A percentile compares a stretch with the other conserved stretches of the same genome.
These are phyloP conservation scores for Meliscaeva auricollis DNA, from an alignment of 2,888 invertebrate genomes.

Conservation along the genomic window DNA sequence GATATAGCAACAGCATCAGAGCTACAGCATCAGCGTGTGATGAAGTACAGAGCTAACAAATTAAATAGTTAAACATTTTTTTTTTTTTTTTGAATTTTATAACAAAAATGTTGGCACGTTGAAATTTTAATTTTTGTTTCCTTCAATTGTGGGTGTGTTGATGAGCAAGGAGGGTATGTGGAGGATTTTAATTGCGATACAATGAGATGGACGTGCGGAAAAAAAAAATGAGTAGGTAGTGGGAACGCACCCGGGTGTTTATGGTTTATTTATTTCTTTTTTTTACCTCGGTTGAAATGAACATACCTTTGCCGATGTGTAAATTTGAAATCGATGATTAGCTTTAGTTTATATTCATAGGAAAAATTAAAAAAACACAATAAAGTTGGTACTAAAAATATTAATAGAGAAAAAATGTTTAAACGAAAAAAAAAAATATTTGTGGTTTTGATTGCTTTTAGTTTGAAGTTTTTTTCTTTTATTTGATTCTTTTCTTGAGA, in stretches of 20 bases:
- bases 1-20: not conserved
- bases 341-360: not conserved
- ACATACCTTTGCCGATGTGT: not conserved
- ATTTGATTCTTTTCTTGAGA: no score
- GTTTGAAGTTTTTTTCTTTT: no score
- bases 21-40: constrained; percentile 32
- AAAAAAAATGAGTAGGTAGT: not conserved
- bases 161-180: not conserved
- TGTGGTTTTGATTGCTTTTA: no score
- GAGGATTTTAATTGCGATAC: constrained; percentile 12
- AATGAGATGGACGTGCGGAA: constrained; percentile 24
- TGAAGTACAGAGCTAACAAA: constrained; percentile 53
- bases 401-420: no score
- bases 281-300: not conserved
- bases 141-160: constrained; percentile 10
- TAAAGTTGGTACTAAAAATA: no score
- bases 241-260: constrained; percentile 17
- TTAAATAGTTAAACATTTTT: constrained; percentile 49
- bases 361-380: no score
- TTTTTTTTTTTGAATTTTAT: constrained; percentile 46
- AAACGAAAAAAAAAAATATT: no score
- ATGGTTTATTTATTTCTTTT: constrained; percentile 9
- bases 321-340: constrained; percentile 2
- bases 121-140: constrained; percentile 33
- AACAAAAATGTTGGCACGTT: constrained; percentile 40